phyloP scores from a whole-genome alignment of 23 tunicate genomes.

The Ascidia mentula region DNA sequence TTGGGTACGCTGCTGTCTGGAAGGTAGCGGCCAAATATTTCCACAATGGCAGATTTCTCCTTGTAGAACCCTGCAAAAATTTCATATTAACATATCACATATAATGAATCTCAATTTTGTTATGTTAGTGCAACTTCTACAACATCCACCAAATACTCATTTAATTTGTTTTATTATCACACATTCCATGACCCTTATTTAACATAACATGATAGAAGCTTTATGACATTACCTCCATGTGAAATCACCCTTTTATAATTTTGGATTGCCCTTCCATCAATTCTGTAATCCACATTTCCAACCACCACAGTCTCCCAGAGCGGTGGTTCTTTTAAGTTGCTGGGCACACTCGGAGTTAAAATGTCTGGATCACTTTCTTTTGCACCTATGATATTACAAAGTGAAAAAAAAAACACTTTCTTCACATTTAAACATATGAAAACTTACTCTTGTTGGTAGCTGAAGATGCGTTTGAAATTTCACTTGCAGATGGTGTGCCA shows the following conservation, averaged over 20 bases:
- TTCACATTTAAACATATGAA: background rate
- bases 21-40: conserved; percentile 65
- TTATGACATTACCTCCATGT: conserved; percentile 85
- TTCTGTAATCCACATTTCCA: conserved; percentile 34
- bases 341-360: background rate
- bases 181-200: background rate
- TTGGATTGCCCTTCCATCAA: conserved; percentile 69
- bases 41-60: conserved; percentile 72
- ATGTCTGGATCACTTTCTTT: background rate
- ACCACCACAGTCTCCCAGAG: conserved; percentile 63
- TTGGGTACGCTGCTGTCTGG: conserved; percentile 60
- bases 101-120: no score
- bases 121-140: background rate
- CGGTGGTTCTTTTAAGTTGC: background rate
- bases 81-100: no score
- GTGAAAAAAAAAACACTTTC: background rate
- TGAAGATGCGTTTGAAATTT: background rate
- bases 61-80: conserved; percentile 79
- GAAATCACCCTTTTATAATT: conserved; percentile 77
- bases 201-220: no score
- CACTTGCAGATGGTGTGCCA: background rate
- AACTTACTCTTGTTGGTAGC: background rate
- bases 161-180: background rate
- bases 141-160: background rate
- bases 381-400: background rate